Evolutionary conservation across 2,888 invertebrate species (phyloP).

Genomic region (Rhingia campestris): DNA sequence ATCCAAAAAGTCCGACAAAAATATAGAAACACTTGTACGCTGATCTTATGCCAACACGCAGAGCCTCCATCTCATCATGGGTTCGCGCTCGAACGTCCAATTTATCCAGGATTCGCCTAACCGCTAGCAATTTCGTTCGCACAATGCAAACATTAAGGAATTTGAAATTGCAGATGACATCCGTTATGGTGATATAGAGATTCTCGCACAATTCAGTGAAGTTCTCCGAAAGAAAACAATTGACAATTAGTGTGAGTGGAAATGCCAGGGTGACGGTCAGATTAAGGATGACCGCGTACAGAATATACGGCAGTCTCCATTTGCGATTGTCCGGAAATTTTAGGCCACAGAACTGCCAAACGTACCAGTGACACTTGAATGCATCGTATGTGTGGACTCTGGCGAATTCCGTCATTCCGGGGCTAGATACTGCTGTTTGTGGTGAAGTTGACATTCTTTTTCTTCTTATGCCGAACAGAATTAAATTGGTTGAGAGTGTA

Average conservation of each 20-base stretch:
- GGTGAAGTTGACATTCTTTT: neutral
- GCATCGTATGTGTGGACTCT: conserved; percentile 75
- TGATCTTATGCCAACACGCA: conserved; percentile 65
- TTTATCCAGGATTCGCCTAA: conserved; percentile 74
- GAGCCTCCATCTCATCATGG: conserved; percentile 70
- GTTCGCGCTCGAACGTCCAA: conserved; percentile 76
- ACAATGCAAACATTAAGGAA: conserved; percentile 75
- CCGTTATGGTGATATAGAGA: conserved; percentile 75
- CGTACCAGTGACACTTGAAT: conserved; percentile 78
- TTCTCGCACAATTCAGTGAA: conserved; percentile 77
- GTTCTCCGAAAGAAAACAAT: conserved; percentile 73
- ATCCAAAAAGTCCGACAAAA: conserved; percentile 44
- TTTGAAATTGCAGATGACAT: conserved; percentile 76
- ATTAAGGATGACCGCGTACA: conserved; percentile 75
- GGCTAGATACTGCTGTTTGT: neutral
- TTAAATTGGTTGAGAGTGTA: neutral
- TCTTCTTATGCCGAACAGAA: conserved; percentile 1
- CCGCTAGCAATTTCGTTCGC: conserved; percentile 70
- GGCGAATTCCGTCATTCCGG: neutral
- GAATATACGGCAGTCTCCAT: conserved; percentile 75
- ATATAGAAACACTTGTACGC: conserved; percentile 66
- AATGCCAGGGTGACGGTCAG: conserved; percentile 62
- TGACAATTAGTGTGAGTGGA: conserved; percentile 74
- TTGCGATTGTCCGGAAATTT: conserved; percentile 71
- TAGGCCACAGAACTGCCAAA: conserved; percentile 78